Base-by-base conservation (phyloP, 2,888 invertebrate genomes). In the Chrysodeixis includens region DNA sequence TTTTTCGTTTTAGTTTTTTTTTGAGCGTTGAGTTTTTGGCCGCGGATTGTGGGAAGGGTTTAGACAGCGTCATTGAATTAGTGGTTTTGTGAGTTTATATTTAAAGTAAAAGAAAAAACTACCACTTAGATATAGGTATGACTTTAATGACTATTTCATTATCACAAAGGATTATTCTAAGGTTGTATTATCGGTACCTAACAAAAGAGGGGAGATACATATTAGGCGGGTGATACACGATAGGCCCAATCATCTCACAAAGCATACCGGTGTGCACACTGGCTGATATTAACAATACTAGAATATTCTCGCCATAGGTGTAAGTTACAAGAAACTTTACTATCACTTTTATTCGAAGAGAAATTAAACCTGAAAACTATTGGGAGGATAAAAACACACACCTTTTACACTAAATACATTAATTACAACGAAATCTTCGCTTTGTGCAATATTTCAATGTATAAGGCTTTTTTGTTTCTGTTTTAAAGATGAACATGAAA, bases 201-300 rank as follows among this genome's bases (percentile, higher is more conserved):
- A 62, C 69, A 54, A 49, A 56, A 58, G 54, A n/a, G 35, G 35
- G 9, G 26, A 56, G 68, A 71, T 80, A 65, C 70, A 75, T 78
- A 73, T 80, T 78, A 81, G 81, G 82, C 78, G 70, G 76, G 78
- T 71, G 84, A 81, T 76, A 78, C 66, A 83, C 87, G 90, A 92
- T 92, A 91, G 2, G 90, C 89, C 90, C 92, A 92, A 93, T 92
- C 91, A 91, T 83, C 85, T 87, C 88, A 90, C 91, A 90, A 90
- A 91, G 90, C 90, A 88, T 89, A 90, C 91, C 90, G 90, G 88
- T 84, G 86, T 86, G 79, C 79, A 82, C 85, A 86, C 86, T 76
- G 78, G 78, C 76, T 88, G 86, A 84, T 87, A 85, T 87, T 90
- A 88, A 92, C 91, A 90, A 90, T 90, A 88, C 86, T 88, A 84